Evolutionary conservation across 2,888 invertebrate species (phyloP).

Genomic region (Eilema griseolum): DNA sequence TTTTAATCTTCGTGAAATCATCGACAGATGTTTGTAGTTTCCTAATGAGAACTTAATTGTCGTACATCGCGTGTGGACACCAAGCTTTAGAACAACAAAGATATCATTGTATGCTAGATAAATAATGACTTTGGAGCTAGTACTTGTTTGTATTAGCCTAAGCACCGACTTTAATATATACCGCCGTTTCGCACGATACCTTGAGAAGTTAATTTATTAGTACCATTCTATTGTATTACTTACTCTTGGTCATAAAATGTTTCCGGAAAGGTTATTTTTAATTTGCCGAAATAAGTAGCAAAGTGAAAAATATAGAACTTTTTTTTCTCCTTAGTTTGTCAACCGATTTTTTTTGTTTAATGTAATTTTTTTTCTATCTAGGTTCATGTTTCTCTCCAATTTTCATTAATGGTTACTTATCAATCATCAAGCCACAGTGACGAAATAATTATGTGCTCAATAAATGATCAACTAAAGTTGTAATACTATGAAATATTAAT

Average conservation of each 20-base stretch:
- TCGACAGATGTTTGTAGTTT: not conserved
- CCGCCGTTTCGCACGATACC: constrained; percentile 13
- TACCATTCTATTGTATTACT: not conserved
- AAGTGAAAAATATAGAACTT: not conserved
- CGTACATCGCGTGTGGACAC: constrained; percentile 13
- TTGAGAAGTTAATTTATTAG: constrained; percentile 9
- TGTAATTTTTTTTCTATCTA: too few species aligned
- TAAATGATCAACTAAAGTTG: too few species aligned
- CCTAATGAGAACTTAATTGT: not conserved
- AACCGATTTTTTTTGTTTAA: too few species aligned
- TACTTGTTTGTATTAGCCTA: constrained; percentile 23
- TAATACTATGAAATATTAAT: too few species aligned
- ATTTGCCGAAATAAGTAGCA: not conserved
- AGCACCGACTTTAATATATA: constrained; percentile 18
- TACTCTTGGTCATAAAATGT: not conserved
- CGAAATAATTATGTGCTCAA: too few species aligned
- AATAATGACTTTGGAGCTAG: constrained; percentile 21
- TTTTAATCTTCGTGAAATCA: too few species aligned
- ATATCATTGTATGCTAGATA: constrained; percentile 27
- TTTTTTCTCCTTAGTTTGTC: too few species aligned
- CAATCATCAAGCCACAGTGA: too few species aligned
- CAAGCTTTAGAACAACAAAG: constrained; percentile 21
- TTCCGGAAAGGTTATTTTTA: not conserved
- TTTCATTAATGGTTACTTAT: too few species aligned
- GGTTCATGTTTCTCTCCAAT: too few species aligned